phyloP scores from a whole-genome alignment of 2,797 vertebrate genomes.

The Moxostoma hubbsi region DNA sequence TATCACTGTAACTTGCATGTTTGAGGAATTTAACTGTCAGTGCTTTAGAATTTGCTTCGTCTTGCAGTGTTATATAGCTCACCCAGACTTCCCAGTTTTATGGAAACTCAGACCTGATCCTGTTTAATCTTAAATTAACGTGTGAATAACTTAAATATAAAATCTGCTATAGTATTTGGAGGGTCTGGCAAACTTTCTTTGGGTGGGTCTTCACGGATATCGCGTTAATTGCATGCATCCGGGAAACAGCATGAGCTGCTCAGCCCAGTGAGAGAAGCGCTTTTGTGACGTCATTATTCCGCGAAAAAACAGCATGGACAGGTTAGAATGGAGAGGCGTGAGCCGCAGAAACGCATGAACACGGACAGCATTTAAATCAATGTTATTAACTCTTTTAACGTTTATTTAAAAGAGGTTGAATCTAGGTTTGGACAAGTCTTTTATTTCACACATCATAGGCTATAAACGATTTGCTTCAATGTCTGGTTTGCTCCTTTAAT shows the following conservation, averaged over 20 bases:
- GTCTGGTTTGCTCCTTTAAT: background rate
- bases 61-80: background rate
- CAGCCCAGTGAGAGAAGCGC: conserved; percentile 31
- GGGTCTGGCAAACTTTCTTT: conserved; percentile 12
- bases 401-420: background rate
- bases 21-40: background rate
- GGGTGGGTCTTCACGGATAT: conserved; percentile 60
- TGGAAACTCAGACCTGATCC: background rate
- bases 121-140: background rate
- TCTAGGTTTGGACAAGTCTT: background rate
- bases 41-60: background rate
- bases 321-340: conserved; percentile 22
- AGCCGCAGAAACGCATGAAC: background rate
- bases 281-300: conserved; percentile 68
- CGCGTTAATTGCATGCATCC: conserved; percentile 71
- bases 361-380: background rate
- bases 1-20: background rate
- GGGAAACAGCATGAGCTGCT: conserved; percentile 60
- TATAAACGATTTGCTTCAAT: background rate
- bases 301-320: conserved; percentile 63
- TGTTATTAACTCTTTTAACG: too few species aligned
- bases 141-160: background rate
- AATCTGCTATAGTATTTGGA: conserved; percentile 22
- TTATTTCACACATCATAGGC: background rate
- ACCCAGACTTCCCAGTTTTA: background rate